phyloP scores from a whole-genome alignment of 2,888 invertebrate genomes.

The Anodontia alba region DNA sequence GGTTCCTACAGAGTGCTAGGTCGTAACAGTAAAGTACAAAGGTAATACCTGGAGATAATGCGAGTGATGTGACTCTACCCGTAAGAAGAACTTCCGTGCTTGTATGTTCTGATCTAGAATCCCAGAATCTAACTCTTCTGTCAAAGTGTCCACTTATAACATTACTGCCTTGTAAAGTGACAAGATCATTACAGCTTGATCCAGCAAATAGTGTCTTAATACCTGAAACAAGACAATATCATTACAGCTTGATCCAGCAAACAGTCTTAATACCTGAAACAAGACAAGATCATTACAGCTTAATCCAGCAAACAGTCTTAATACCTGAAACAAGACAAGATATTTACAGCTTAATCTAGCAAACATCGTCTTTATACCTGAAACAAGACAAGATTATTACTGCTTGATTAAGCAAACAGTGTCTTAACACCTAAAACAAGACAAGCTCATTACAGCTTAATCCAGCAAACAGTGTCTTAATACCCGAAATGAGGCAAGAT shows the following conservation, averaged over 20 bases:
- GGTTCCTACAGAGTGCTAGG: too few species aligned
- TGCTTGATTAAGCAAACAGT: slow-evolving; percentile 94
- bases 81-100: slow-evolving; percentile 93
- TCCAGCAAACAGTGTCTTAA: too few species aligned
- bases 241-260: slow-evolving; percentile 97
- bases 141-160: slow-evolving; percentile 99
- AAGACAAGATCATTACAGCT: slow-evolving; percentile 97
- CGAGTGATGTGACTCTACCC: slow-evolving; percentile 97
- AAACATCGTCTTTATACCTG: too few species aligned
- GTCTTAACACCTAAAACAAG: slow-evolving; percentile 84
- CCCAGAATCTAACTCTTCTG: slow-evolving; percentile 98
- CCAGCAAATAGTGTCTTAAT: slow-evolving; percentile 89
- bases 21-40: too few species aligned
- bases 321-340: slow-evolving; percentile 79
- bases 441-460: too few species aligned
- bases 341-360: too few species aligned
- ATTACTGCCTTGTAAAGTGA: slow-evolving; percentile 88
- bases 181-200: slow-evolving; percentile 98
- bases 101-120: slow-evolving; percentile 93
- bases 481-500: slow-evolving; percentile 89
- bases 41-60: slow-evolving; percentile 94
- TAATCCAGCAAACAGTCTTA: slow-evolving; percentile 91
- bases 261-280: slow-evolving; percentile 84
- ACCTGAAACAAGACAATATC: slow-evolving; percentile 90
- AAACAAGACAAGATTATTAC: slow-evolving; percentile 95